phyloP scores from a whole-genome alignment of 1,140 invertebrate species.

The Procambarus virginalis region DNA sequence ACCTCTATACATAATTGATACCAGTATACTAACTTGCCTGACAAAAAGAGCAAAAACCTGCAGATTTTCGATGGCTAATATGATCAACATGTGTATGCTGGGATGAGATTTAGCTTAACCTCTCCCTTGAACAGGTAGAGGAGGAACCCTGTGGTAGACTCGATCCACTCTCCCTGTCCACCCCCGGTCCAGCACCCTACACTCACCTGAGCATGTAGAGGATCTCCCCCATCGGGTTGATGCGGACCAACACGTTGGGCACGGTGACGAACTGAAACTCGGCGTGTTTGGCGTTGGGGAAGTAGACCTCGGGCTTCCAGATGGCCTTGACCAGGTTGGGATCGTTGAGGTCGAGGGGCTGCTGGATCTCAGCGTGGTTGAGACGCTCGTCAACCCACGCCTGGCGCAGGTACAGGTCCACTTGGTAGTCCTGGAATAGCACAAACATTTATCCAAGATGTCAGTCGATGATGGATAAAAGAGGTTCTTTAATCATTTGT shows the following conservation, averaged over 20 bases:
- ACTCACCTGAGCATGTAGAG: slow-evolving; percentile 53
- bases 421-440: slow-evolving; percentile 77
- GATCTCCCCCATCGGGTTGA: slow-evolving; percentile 44
- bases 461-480: too few species aligned
- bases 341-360: slow-evolving; percentile 78
- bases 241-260: slow-evolving; percentile 80
- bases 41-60: too few species aligned
- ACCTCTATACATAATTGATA: too few species aligned
- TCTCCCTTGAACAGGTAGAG: too few species aligned
- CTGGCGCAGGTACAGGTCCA: slow-evolving; percentile 79
- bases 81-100: too few species aligned
- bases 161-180: too few species aligned
- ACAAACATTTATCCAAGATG: too few species aligned
- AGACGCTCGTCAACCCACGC: slow-evolving; percentile 78
- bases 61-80: too few species aligned
- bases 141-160: too few species aligned
- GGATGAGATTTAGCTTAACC: too few species aligned
- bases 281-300: slow-evolving; percentile 82
- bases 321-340: slow-evolving; percentile 79
- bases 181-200: not conserved
- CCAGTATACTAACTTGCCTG: too few species aligned
- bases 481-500: too few species aligned
- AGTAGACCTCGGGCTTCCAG: slow-evolving; percentile 83
- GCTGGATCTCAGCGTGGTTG: slow-evolving; percentile 75
- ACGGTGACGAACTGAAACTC: slow-evolving; percentile 82